Conservation (phyloP, 1,140 invertebrate genomes). For the Carcinoscorpius rotundicauda region DNA sequence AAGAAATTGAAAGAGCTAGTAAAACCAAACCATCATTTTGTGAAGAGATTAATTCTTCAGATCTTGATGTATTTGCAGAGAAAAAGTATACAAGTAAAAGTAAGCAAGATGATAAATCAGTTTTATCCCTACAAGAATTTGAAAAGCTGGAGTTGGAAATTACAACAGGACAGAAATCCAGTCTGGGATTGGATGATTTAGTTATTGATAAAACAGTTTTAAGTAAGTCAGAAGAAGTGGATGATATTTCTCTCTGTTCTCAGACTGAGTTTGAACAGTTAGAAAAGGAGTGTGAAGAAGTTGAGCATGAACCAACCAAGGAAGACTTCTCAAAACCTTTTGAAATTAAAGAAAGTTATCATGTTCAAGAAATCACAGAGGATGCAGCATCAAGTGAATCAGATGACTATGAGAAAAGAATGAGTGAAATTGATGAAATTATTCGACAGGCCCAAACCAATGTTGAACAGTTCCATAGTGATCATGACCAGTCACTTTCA, state of each 20-base stretch:
- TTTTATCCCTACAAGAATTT: slow-evolving; percentile 38
- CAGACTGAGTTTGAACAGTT: slow-evolving; percentile 87
- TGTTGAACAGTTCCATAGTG: slow-evolving; percentile 40
- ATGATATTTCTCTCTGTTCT: slow-evolving; percentile 69
- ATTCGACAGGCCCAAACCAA: slow-evolving; percentile 49
- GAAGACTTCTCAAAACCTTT: slow-evolving; percentile 63
- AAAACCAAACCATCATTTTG: too few species aligned
- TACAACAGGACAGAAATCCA: slow-evolving; percentile 3
- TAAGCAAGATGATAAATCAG: slow-evolving; percentile 10
- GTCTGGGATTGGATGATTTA: slow-evolving; percentile 19
- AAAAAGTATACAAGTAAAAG: too few species aligned
- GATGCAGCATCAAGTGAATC: slow-evolving; percentile 38
- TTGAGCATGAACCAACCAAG: slow-evolving; percentile 36
- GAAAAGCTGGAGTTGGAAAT: slow-evolving; percentile 36
- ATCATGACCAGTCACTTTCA: slow-evolving; percentile 5
- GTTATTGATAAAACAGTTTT: slow-evolving; percentile 18
- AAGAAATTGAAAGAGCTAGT: slow-evolving; percentile 30
- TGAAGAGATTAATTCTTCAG: slow-evolving; percentile 25
- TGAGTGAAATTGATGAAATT: slow-evolving; percentile 61
- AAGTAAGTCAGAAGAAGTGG: slow-evolving; percentile 56
- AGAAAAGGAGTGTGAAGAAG: slow-evolving; percentile 69
- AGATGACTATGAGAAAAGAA: slow-evolving; percentile 54
- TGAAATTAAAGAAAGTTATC: slow-evolving; percentile 53
- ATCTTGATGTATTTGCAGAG: slow-evolving; percentile 29
- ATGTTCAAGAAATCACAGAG: slow-evolving; percentile 40